These are phyloP conservation scores for Siphonodentalium dalli DNA, from an alignment of 2,888 invertebrate species.

Conservation along the genomic window DNA sequence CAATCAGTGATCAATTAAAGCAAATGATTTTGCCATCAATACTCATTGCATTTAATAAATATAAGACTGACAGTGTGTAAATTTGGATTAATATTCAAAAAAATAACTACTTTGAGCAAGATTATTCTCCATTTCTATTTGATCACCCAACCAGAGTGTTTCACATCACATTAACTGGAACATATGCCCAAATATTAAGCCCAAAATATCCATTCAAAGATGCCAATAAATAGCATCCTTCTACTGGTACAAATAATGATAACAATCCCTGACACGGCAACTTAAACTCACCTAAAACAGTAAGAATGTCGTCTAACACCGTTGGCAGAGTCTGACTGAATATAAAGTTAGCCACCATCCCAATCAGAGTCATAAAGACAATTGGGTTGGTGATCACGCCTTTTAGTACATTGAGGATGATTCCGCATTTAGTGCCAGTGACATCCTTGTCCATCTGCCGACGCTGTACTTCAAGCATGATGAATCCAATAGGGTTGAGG, in stretches of 20 bases:
- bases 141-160: too few relatives aligned
- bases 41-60: too few relatives aligned
- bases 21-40: too few relatives aligned
- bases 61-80: background rate
- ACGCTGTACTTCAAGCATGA: conserved; percentile 80
- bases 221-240: background rate
- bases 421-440: background rate
- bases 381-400: conserved; percentile 84
- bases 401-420: conserved; percentile 42
- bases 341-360: conserved; percentile 82
- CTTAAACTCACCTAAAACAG: conserved; percentile 71
- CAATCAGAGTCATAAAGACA: conserved; percentile 90
- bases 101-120: too few relatives aligned
- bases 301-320: conserved; percentile 77
- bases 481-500: conserved; percentile 89
- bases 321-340: conserved; percentile 81
- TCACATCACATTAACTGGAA: background rate
- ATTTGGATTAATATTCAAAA: too few relatives aligned
- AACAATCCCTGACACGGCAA: background rate
- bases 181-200: too few relatives aligned
- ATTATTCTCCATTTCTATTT: too few relatives aligned
- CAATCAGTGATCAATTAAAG: too few relatives aligned
- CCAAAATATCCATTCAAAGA: background rate
- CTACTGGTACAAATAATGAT: background rate
- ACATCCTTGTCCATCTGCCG: conserved; percentile 13